Base-by-base conservation (phyloP, 2,888 invertebrate genomes). In the Epinotia demarniana region DNA sequence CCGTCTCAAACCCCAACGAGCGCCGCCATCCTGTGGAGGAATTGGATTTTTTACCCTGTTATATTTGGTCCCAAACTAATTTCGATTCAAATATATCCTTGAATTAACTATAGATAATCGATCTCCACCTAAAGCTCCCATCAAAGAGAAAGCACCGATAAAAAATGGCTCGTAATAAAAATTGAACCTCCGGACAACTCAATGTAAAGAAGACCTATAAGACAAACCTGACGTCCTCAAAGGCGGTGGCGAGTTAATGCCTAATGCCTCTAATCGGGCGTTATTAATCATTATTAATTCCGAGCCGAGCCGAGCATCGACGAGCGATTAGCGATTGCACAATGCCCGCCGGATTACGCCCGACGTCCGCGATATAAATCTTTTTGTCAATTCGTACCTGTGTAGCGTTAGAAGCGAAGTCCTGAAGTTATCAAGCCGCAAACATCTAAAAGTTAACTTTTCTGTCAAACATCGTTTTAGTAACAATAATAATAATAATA, bases 221-320 rank as follows among this genome's bases (percentile, higher is more conserved):
- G 68, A 77, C 63, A 64, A 61, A 67, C 49, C 72, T 46, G 55
- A 77, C 69, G 13, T 74, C 11, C 83, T 81, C 86, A 86, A 86
- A 87, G 86, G 85, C 85, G 84, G 88, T 87, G 83, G 85, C 82
- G 80, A 83, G 81, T 82, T 87, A 89, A 89, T 87, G 80, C 87
- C 85, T 89, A 90, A 90, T 85, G 85, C 87, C 84, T 87, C 86
- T 93, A 94, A 94, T 93, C 93, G 92, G 83, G 82, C 88, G 92
- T 88, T 90, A 92, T 94, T 93, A 93, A 94, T 94, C 92, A 92
- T 91, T 93, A 93, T 94, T 93, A 94, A 92, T 92, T 91, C 91
- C 85, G 86, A 88, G 83, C 83, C 83, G 69, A 74, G 75, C 75
- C 75, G 75, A 67, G 82, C 86, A 82, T 82, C 85, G 89, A 82